Conservation (phyloP, 2,113 vertebrate genomes). For the Xiphias gladius region DNA sequence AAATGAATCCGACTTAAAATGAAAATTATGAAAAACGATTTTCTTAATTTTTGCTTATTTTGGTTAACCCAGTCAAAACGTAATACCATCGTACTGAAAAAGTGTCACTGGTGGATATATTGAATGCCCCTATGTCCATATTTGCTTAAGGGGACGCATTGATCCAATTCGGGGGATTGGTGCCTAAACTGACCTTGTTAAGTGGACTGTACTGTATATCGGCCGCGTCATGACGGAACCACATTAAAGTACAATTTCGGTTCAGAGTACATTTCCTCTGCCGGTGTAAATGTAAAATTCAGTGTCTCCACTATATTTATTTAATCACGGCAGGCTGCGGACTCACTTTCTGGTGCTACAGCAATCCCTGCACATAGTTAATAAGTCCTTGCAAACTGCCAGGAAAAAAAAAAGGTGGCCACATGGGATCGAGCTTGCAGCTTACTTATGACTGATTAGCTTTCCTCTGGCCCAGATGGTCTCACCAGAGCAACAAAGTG, state of each 20-base stretch:
- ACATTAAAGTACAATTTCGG: neutral
- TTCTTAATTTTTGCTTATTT: too few relatives aligned
- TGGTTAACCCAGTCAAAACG: too few relatives aligned
- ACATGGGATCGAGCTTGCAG: conserved; percentile 38
- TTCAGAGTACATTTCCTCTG: neutral
- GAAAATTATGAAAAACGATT: too few relatives aligned
- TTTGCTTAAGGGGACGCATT: neutral
- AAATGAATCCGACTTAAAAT: too few relatives aligned
- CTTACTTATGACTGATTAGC: conserved; percentile 62
- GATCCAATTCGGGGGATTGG: neutral
- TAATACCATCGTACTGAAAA: too few relatives aligned
- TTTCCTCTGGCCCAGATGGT: conserved; percentile 59
- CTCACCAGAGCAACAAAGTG: conserved; percentile 44
- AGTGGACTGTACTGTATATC: too few relatives aligned
- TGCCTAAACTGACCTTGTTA: neutral
- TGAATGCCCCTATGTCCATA: too few relatives aligned
- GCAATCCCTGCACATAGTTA: neutral
- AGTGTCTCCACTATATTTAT: neutral
- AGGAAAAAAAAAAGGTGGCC: conserved; percentile 14
- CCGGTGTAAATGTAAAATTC: neutral
- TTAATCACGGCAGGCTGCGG: neutral
- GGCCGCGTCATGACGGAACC: neutral
- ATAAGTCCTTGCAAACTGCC: neutral
- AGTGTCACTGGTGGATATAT: too few relatives aligned
- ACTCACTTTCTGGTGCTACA: neutral